Percentiles rank a stretch among this genome's conserved stretches.
These are phyloP conservation scores for Ciconia nigra DNA, from an alignment of 2,797 vertebrate genomes.

Conservation along the genomic window DNA sequence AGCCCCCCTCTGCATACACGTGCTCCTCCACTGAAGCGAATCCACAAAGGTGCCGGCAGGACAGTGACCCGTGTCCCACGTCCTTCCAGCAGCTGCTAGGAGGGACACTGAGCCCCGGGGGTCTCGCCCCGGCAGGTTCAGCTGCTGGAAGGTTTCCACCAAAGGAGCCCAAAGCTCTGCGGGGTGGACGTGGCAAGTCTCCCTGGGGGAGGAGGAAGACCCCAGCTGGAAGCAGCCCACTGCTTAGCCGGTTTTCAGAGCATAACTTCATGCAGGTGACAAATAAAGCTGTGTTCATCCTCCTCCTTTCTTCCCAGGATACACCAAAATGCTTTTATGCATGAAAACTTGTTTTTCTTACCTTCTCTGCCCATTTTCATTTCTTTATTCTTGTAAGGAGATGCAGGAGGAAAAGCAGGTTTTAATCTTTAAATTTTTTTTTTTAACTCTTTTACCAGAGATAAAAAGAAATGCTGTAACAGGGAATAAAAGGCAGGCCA, in stretches of 20 bases:
- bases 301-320: background rate
- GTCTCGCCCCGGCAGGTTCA: background rate
- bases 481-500: background rate
- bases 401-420: background rate
- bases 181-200: accelerated
- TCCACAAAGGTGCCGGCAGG: background rate
- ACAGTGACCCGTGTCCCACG: no score
- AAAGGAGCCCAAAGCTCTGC: background rate
- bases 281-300: background rate
- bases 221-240: background rate
- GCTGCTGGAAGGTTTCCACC: background rate
- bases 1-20: background rate
- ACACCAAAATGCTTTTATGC: background rate
- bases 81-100: background rate
- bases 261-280: background rate
- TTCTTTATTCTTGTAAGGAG: background rate
- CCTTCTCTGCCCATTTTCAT: background rate
- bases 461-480: background rate
- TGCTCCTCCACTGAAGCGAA: background rate
- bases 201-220: background rate
- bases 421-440: background rate
- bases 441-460: background rate
- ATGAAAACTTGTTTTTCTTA: background rate
- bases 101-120: background rate
- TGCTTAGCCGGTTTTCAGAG: background rate